These are phyloP conservation scores for Leucophora obtusa DNA, from an alignment of 2,888 invertebrate species.

Conservation along the genomic window DNA sequence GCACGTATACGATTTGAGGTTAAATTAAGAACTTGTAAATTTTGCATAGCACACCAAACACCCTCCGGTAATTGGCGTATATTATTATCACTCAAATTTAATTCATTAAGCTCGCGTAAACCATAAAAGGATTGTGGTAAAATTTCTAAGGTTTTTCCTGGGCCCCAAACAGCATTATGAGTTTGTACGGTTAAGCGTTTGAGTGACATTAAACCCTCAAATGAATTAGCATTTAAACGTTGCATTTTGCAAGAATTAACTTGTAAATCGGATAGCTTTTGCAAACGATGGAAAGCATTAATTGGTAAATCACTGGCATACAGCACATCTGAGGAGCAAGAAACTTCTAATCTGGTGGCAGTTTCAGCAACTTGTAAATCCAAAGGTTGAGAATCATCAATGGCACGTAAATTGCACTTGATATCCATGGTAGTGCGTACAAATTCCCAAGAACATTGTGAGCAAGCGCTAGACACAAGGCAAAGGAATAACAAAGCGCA, in stretches of 20 bases:
- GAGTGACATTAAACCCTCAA: constrained; percentile 88
- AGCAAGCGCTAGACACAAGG: constrained; percentile 63
- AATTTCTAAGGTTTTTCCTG: constrained; percentile 86
- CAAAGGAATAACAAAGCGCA: constrained; percentile 51
- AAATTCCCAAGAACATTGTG: constrained; percentile 78
- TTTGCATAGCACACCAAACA: constrained; percentile 88
- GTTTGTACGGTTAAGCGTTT: constrained; percentile 89
- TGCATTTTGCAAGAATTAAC: constrained; percentile 90
- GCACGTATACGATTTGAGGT: constrained; percentile 90
- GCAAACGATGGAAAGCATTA: constrained; percentile 85
- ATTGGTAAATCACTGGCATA: constrained; percentile 87
- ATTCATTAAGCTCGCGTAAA: constrained; percentile 87
- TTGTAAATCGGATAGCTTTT: constrained; percentile 86
- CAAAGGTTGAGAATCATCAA: constrained; percentile 72
- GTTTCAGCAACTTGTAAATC: constrained; percentile 82
- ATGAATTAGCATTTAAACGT: constrained; percentile 86
- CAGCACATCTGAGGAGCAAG: constrained; percentile 87
- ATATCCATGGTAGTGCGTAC: constrained; percentile 78
- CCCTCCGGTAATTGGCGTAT: constrained; percentile 88
- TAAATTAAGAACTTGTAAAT: constrained; percentile 89
- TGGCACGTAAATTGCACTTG: constrained; percentile 76
- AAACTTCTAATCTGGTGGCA: constrained; percentile 85
- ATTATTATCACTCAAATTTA: constrained; percentile 91
- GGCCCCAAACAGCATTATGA: constrained; percentile 88
- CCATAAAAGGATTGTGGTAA: constrained; percentile 86